Evolutionary conservation across 2,797 vertebrate genomes (phyloP).

Genomic region (Enteromius anoplus): DNA sequence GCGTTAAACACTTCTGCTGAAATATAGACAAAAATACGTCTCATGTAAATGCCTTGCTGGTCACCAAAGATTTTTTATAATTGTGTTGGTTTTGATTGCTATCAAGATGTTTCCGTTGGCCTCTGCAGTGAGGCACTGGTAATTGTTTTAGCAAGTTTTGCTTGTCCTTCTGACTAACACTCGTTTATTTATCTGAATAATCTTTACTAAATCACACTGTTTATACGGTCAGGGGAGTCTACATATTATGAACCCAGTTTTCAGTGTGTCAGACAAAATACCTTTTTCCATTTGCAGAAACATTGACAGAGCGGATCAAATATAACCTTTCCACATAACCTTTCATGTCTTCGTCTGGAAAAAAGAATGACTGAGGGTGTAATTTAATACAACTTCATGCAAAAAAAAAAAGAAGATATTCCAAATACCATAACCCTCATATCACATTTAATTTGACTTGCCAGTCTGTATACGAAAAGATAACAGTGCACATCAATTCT

Average conservation of each 20-base stretch:
- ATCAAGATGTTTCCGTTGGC: constrained; percentile 1
- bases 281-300: constrained; percentile 8
- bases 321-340: constrained; percentile 13
- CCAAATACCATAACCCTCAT: constrained; percentile 36
- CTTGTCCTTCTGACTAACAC: not conserved
- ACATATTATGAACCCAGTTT: constrained; percentile 6
- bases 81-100: constrained; percentile 25
- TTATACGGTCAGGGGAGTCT: constrained; percentile 4
- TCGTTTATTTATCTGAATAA: not conserved
- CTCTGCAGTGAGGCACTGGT: not conserved
- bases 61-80: not conserved
- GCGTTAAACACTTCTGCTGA: not conserved
- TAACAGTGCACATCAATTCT: not conserved
- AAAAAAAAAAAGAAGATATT: constrained; percentile 2
- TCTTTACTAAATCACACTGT: not conserved
- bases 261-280: constrained; percentile 5
- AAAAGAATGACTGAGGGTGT: constrained; percentile 5
- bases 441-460: constrained; percentile 24
- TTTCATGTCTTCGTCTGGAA: constrained; percentile 33
- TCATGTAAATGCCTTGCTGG: not conserved
- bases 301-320: constrained; percentile 6
- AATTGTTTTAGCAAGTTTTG: not conserved
- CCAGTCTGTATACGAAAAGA: not conserved
- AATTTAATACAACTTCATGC: not conserved
- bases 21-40: not conserved